These are phyloP conservation scores for Octomys mimax DNA, from an alignment of 2,797 vertebrate genomes.

Conservation along the genomic window DNA sequence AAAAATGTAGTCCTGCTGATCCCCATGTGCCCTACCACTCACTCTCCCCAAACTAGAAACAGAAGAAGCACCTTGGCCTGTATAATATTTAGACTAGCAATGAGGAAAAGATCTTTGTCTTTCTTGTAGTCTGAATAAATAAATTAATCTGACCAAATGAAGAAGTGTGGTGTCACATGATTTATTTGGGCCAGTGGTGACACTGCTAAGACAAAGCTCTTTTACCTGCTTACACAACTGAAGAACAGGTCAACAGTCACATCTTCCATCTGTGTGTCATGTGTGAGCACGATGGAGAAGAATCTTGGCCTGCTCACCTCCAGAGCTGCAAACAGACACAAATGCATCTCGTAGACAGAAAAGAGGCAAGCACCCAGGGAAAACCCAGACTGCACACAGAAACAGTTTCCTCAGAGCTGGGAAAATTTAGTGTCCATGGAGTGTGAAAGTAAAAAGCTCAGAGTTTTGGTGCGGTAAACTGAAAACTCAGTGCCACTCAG, in stretches of 20 bases:
- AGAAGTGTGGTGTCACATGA: slow-evolving; percentile 73
- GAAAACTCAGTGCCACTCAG: background rate
- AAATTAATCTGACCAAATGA: slow-evolving; percentile 75
- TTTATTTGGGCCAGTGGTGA: slow-evolving; percentile 76
- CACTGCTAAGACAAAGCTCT: slow-evolving; percentile 62
- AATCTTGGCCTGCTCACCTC: slow-evolving; percentile 33
- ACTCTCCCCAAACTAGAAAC: slow-evolving; percentile 17
- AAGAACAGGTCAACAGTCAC: slow-evolving; percentile 61
- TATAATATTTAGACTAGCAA: slow-evolving; percentile 73
- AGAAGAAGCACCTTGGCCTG: slow-evolving; percentile 27
- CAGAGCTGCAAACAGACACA: slow-evolving; percentile 51
- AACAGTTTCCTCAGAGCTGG: background rate
- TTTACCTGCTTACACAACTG: slow-evolving; percentile 72
- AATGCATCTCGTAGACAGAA: slow-evolving; percentile 29
- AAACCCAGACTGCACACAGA: background rate
- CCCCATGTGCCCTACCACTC: background rate
- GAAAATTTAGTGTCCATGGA: background rate
- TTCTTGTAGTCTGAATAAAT: slow-evolving; percentile 71
- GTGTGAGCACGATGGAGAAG: background rate
- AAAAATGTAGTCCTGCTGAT: background rate
- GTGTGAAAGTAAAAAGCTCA: background rate
- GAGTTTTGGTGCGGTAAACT: background rate
- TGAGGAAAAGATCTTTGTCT: slow-evolving; percentile 59
- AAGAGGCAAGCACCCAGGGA: background rate
- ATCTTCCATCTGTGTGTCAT: slow-evolving; percentile 41